phyloP scores from a whole-genome alignment of 1,140 invertebrate genomes.

The Lerema accius region DNA sequence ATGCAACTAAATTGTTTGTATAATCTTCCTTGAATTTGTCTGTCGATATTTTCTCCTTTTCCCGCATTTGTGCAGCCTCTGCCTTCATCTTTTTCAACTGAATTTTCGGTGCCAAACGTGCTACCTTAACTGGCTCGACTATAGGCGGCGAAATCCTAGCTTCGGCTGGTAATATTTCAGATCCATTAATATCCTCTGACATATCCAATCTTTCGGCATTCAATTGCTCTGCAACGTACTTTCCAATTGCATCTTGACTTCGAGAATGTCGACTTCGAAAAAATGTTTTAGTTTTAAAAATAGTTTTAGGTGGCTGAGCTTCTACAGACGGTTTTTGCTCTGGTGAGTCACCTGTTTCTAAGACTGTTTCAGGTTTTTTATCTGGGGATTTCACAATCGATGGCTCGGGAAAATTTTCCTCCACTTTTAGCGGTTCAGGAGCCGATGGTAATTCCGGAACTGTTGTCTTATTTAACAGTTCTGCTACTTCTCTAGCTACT shows the following conservation, averaged over 20 bases:
- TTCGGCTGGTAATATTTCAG: constrained; percentile 59
- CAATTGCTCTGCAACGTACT: constrained; percentile 79
- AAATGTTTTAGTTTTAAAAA: constrained; percentile 82
- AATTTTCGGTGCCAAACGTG: constrained; percentile 78
- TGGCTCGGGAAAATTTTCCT: constrained; percentile 81
- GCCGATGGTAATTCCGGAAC: constrained; percentile 81
- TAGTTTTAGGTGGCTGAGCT: constrained; percentile 71
- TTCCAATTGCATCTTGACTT: constrained; percentile 82
- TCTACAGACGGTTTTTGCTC: constrained; percentile 57
- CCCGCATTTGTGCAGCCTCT: constrained; percentile 62
- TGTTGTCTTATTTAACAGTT: constrained; percentile 82
- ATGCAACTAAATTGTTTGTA: not conserved
- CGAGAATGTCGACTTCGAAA: constrained; percentile 81
- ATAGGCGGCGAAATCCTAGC: constrained; percentile 60
- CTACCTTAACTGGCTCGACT: constrained; percentile 68
- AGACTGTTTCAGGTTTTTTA: constrained; percentile 58
- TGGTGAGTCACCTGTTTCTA: constrained; percentile 46
- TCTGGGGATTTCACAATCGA: constrained; percentile 76
- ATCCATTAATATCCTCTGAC: constrained; percentile 67
- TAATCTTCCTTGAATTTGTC: constrained; percentile 43
- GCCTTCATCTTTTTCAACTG: constrained; percentile 80
- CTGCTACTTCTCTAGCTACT: constrained; percentile 81
- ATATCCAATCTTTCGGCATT: constrained; percentile 74
- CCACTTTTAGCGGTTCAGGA: constrained; percentile 69
- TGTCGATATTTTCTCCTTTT: constrained; percentile 57